Conservation (phyloP, 92 coral and sea anemone species). For the Phenganax marumi region DNA sequence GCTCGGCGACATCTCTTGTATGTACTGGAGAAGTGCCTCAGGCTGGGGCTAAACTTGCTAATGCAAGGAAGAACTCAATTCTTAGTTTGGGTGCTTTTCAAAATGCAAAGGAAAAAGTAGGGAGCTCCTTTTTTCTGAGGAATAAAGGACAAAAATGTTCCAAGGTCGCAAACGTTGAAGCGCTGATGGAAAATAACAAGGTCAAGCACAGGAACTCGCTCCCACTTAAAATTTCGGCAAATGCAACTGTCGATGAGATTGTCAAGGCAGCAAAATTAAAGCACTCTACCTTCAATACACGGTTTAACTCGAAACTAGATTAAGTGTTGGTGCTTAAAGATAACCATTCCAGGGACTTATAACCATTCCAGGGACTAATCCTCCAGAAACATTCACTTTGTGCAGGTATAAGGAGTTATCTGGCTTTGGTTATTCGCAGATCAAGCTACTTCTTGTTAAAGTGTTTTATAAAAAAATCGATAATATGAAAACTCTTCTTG, state of each 20-base stretch:
- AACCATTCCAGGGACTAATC: conserved; percentile 50
- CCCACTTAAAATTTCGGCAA: conserved; percentile 50
- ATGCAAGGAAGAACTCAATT: too few species aligned
- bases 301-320: conserved; percentile 41
- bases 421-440: conserved; percentile 4
- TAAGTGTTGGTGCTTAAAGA: conserved; percentile 52
- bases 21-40: too few species aligned
- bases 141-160: too few species aligned
- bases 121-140: too few species aligned
- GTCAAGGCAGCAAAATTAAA: conserved; percentile 41
- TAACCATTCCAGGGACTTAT: conserved; percentile 50
- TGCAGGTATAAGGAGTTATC: conserved; percentile 55
- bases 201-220: conserved; percentile 58
- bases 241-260: conserved; percentile 42
- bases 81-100: too few species aligned
- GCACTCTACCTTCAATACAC: conserved; percentile 54
- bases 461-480: too few species aligned
- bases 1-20: too few species aligned
- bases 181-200: conserved; percentile 40
- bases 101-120: too few species aligned
- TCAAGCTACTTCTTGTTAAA: neutral
- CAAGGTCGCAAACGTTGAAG: conserved; percentile 2
- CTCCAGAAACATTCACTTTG: conserved; percentile 50
- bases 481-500: too few species aligned
- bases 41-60: too few species aligned